A percentile compares a stretch with the other conserved stretches of the same genome.
Evolutionary conservation across 2,888 invertebrate species (phyloP).

Genomic region (Eumerus sabulonum): DNA sequence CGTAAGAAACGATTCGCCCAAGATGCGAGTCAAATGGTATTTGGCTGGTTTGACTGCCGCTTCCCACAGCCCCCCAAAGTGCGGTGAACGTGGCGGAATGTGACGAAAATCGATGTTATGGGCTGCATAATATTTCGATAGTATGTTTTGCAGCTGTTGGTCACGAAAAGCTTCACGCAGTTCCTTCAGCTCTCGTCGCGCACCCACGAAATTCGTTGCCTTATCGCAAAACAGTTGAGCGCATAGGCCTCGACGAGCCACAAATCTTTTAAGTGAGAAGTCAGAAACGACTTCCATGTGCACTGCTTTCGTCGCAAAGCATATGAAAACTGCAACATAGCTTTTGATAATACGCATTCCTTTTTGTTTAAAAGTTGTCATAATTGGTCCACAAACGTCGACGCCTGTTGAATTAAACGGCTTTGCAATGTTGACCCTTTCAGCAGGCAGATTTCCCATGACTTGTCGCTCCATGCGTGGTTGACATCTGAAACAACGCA

Average conservation of each 20-base stretch:
- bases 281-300: conserved; percentile 54
- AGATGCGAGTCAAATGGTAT: conserved; percentile 48
- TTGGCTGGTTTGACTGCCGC: conserved; percentile 46
- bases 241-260: conserved; percentile 26
- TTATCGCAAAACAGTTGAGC: conserved; percentile 37
- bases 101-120: conserved; percentile 31
- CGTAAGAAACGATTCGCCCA: conserved; percentile 46
- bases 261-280: conserved; percentile 43
- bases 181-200: conserved; percentile 29
- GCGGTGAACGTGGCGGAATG: conserved; percentile 59
- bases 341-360: no score
- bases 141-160: no score
- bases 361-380: no score
- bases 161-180: conserved; percentile 23
- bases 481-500: no score
- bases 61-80: conserved; percentile 58
- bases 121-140: conserved; percentile 38
- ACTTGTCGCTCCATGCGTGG: no score
- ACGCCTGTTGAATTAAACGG: no score
- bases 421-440: no score
- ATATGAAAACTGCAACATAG: conserved; percentile 32
- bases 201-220: conserved; percentile 48
- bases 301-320: conserved; percentile 38
- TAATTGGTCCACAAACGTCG: conserved; percentile 42
- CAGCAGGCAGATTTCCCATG: no score